Evolutionary conservation across 2,113 vertebrate genomes (phyloP).

Genomic region (Toxostoma redivivum): DNA sequence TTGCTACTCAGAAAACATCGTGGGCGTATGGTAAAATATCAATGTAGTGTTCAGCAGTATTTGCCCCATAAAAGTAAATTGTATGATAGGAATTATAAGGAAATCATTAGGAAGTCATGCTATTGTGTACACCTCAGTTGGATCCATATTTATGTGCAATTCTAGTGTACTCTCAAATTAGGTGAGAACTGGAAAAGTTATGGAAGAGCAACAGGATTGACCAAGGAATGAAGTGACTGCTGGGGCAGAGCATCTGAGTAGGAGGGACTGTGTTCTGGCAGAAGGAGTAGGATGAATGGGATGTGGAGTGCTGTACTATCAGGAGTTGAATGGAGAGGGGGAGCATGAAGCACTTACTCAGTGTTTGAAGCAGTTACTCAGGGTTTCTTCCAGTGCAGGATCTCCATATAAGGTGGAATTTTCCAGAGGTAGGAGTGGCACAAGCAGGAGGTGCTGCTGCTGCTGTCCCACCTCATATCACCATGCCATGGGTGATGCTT

Average conservation of each 20-base stretch:
- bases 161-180: neutral
- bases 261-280: neutral
- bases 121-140: neutral
- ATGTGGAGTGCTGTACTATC: neutral
- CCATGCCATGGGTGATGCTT: neutral
- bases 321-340: neutral
- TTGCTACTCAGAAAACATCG: neutral
- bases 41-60: neutral
- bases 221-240: neutral
- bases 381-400: neutral
- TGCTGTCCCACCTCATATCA: fast-evolving
- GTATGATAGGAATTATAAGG: neutral
- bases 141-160: neutral
- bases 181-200: neutral
- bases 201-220: neutral
- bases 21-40: neutral
- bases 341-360: neutral
- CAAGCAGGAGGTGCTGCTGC: neutral
- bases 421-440: neutral
- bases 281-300: neutral
- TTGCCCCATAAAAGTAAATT: neutral
- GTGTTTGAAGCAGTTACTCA: neutral
- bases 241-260: neutral
- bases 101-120: neutral
- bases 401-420: neutral